phyloP scores from a whole-genome alignment of 1,140 invertebrate genomes.

The Hyles vespertilio region DNA sequence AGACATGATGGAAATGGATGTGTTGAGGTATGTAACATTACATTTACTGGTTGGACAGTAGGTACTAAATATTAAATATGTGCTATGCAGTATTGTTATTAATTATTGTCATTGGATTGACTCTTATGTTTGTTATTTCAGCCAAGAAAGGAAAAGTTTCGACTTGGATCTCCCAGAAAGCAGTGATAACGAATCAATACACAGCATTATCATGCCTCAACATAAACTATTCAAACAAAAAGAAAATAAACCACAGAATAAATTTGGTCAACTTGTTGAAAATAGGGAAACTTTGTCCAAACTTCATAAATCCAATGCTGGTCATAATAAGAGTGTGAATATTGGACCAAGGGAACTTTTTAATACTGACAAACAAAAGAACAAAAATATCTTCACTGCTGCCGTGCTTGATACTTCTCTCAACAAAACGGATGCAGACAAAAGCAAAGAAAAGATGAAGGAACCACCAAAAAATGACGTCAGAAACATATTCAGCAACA shows the following conservation, averaged over 20 bases:
- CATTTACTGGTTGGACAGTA: too few relatives aligned
- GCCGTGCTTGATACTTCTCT: conserved; percentile 45
- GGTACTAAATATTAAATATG: too few relatives aligned
- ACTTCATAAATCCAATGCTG: conserved; percentile 33
- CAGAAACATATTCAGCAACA: conserved; percentile 52
- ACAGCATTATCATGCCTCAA: conserved; percentile 59
- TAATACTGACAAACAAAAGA: conserved; percentile 32
- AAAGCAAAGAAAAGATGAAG: conserved; percentile 37
- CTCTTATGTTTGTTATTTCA: conserved; percentile 29
- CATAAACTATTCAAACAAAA: conserved; percentile 53
- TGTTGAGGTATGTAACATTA: conserved; percentile 40
- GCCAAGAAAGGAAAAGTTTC: conserved; percentile 53
- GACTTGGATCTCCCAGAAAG: conserved; percentile 57
- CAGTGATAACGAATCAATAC: conserved; percentile 62
- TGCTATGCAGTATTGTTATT: too few relatives aligned
- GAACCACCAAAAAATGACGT: conserved; percentile 33
- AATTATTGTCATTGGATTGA: background rate
- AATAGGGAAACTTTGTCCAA: conserved; percentile 37
- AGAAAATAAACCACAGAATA: conserved; percentile 36
- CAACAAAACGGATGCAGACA: conserved; percentile 47
- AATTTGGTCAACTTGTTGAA: conserved; percentile 40
- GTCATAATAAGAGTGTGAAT: conserved; percentile 39
- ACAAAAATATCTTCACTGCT: conserved; percentile 45
- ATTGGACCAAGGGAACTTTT: conserved; percentile 43
- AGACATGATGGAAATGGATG: conserved; percentile 49